Conservation (phyloP, 2,113 vertebrate species). For the Seriola rivoliana region DNA sequence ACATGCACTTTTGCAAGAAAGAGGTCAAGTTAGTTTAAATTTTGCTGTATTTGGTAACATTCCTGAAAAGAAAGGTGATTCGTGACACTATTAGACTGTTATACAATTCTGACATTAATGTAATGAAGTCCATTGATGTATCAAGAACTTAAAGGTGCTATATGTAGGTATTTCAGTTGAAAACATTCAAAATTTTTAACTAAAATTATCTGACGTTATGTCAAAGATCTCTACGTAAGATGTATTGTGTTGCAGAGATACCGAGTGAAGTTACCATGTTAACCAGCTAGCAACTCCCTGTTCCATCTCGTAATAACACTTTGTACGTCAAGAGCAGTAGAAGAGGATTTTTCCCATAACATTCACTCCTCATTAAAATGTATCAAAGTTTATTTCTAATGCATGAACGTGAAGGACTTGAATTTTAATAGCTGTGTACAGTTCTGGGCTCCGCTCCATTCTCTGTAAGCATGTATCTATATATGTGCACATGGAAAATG, state of each 20-base stretch:
- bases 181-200: too few relatives aligned
- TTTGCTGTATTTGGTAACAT: conserved; percentile 6
- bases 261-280: too few relatives aligned
- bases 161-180: too few relatives aligned
- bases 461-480: neutral
- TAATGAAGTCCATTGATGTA: neutral
- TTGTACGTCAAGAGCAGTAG: too few relatives aligned
- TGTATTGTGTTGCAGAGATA: too few relatives aligned
- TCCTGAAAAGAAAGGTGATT: neutral
- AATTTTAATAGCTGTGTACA: neutral
- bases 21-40: neutral
- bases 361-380: neutral
- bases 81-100: neutral
- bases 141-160: neutral
- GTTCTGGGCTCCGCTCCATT: neutral
- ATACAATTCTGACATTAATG: neutral
- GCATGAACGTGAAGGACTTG: neutral
- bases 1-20: conserved; percentile 25
- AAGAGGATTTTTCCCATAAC: neutral
- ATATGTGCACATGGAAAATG: neutral
- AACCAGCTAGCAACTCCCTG: too few relatives aligned
- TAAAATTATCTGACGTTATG: too few relatives aligned
- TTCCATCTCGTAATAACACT: too few relatives aligned
- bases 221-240: too few relatives aligned
- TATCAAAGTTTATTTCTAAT: neutral